Evolutionary conservation across 92 coral and sea anemone genomes (phyloP), one percentile per base, ranked within the genome.

Genomic region (Muricea muricata): DNA sequence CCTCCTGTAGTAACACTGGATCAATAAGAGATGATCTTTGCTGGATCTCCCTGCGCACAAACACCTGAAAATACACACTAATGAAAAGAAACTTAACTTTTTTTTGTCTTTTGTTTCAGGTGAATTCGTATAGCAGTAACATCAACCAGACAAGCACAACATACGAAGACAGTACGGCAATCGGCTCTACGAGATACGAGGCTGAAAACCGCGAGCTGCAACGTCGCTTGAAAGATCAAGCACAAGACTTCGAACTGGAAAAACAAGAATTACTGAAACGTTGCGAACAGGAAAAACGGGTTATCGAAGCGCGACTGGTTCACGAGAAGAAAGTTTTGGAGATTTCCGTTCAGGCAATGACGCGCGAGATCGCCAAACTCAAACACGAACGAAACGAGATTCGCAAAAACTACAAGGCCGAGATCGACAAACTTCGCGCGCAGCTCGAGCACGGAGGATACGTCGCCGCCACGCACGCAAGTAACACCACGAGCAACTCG

Each of bases 331-430:
- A 93, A 58, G 84, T 90, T 0, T 65, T 95, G 26, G 94, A 91
- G 39, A 91, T 79, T 26, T 93, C 98, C 13, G 90, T 95, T 37
- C 93, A 92, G 46, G 91, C 95, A 7, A 81, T 95, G 81, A 88
- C 87, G 13, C 93, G 91, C 75, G 98, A 95, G 39, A 85, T 95
- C 29, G 94, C 86, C 17, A 95, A 93, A 39, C 87, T 80, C n/a
- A 91, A 90, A 70, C 97, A 95, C 63, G 94, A 93, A 67, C 91
- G 89, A 72, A 88, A 88, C 54, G 98, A 95, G n/a, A 60, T 95
- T 15, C 91, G 90, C 67, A 93, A 88, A 85, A 90, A 84, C 77
- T 89, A 88, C 83, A 93, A 90, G 75, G 89, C 87, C 29, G 93
- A 91, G 14, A 90, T 75, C 58, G 80, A 75, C 65, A 75, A 75